Base-by-base conservation (phyloP, 1,140 invertebrate genomes). In the Brachionus plicatilis region DNA sequence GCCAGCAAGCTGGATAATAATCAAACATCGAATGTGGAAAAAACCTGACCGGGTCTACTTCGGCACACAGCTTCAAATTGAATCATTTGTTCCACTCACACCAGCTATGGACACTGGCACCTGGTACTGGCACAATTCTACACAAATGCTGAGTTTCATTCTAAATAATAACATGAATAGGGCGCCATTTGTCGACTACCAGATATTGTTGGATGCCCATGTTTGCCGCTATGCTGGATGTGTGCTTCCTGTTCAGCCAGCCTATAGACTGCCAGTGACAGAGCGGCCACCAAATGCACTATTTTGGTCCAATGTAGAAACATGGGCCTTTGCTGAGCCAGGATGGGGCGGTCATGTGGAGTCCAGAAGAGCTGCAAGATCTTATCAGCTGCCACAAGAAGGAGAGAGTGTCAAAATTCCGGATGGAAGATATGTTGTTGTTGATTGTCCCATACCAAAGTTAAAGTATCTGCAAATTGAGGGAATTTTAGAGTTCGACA, bases 41-140 rank as follows among this genome's bases (percentile, higher is more conserved):
- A 82, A 82, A 29, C 79, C 79, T 27, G 79, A 82, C 5, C 12
- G 65, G 14, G 79, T 82, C 11, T 43, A 29, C 37, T 65, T 82
- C n/a, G 79, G 79, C n/a, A 27, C 1, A 9, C 11, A 24, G 0
- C 9, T 20, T 12, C 33, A 41, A 11, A 65, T 29, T n/a, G 79
- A 82, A 82, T 82, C 79, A 41, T 60, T 45, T 82, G 14, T 29
- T 12, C 50, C 53, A 24, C 29, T 82, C 14, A 45, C 24, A 27
- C 33, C 53, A 24, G 20, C 9, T 0, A 65, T 24, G 12, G 37
- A 60, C 17, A 17, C 37, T 0, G 79, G 79, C 12, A 45, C 14
- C 5, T 82, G 79, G 79, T 27, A 82, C 24, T 82, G 79, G 79
- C n/a, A 82, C 6, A 82, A 82, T 65, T 27, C 27, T 14, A 66